phyloP scores from a whole-genome alignment of 2,888 invertebrate genomes.

The Limulus polyphemus region DNA sequence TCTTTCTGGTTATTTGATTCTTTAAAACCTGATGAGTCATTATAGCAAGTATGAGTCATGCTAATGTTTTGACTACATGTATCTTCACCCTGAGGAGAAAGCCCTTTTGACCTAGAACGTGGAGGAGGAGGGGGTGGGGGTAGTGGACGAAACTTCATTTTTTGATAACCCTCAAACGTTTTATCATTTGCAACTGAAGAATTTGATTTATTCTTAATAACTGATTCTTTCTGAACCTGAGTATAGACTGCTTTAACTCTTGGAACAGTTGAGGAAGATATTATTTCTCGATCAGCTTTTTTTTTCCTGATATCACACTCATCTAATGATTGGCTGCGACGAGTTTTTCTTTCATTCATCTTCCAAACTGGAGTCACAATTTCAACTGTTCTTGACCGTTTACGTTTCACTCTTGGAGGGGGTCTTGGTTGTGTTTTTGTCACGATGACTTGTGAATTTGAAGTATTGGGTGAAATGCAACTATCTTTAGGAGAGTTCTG shows the following conservation, averaged over 20 bases:
- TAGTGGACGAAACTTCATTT: slow-evolving; percentile 14
- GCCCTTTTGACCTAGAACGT: slow-evolving; percentile 11
- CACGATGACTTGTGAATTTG: too few species aligned
- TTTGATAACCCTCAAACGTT: slow-evolving; percentile 6
- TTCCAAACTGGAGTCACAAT: slow-evolving; percentile 8
- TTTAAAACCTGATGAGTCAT: neutral
- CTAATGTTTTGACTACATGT: neutral
- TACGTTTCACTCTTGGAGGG: slow-evolving; percentile 5
- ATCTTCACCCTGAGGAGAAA: neutral
- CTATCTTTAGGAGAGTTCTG: too few species aligned
- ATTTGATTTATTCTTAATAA: slow-evolving; percentile 3
- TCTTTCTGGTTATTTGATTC: too few species aligned
- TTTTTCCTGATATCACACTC: slow-evolving; percentile 20
- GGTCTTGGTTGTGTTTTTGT: neutral
- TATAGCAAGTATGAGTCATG: neutral
- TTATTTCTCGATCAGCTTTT: slow-evolving; percentile 14
- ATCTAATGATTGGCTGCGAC: slow-evolving; percentile 22
- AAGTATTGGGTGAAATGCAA: too few species aligned
- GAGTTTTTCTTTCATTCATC: slow-evolving; percentile 8
- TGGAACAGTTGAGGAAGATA: neutral
- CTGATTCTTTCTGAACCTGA: slow-evolving; percentile 14
- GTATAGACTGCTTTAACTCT: slow-evolving; percentile 18
- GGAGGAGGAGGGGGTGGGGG: slow-evolving; percentile 22
- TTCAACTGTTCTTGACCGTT: slow-evolving; percentile 20
- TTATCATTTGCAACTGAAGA: neutral